Evolutionary conservation across 2,113 vertebrate genomes (phyloP).

Genomic region (Stercorarius parasiticus): DNA sequence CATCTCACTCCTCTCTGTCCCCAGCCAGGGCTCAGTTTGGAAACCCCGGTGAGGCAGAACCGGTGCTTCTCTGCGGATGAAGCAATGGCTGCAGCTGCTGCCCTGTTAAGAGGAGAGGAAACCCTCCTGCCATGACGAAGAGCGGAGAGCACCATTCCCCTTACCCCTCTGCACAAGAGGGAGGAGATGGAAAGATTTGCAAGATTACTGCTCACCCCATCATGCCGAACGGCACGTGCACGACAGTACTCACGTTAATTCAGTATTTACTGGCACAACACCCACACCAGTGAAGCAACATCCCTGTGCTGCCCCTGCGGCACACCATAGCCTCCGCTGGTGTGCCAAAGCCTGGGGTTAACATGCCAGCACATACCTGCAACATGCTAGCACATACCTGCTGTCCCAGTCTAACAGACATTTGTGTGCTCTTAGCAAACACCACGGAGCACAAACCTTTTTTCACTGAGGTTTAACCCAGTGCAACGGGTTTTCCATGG

Average conservation of each 20-base stretch:
- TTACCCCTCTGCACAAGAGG: neutral
- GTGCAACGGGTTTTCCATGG: neutral
- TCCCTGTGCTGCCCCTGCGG: neutral
- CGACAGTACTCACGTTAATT: rapidly evolving
- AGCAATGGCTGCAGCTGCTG: neutral
- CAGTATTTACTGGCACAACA: neutral
- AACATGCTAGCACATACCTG: neutral
- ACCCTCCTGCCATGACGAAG: neutral
- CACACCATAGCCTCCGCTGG: neutral
- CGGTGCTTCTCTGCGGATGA: neutral
- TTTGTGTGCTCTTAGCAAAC: neutral
- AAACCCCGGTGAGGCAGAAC: neutral
- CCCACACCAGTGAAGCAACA: neutral
- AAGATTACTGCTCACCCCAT: neutral
- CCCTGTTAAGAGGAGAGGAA: neutral
- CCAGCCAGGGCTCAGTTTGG: neutral
- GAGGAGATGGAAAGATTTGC: neutral
- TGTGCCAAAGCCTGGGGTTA: neutral
- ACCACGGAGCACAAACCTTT: neutral
- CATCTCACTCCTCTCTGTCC: neutral
- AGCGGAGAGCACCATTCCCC: neutral
- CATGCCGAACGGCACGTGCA: neutral
- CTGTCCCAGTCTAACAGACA: neutral
- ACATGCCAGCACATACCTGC: neutral
- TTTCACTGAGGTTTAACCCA: neutral